phyloP scores from a whole-genome alignment of 2,113 vertebrate genomes.

The Syngnathus typhle region DNA sequence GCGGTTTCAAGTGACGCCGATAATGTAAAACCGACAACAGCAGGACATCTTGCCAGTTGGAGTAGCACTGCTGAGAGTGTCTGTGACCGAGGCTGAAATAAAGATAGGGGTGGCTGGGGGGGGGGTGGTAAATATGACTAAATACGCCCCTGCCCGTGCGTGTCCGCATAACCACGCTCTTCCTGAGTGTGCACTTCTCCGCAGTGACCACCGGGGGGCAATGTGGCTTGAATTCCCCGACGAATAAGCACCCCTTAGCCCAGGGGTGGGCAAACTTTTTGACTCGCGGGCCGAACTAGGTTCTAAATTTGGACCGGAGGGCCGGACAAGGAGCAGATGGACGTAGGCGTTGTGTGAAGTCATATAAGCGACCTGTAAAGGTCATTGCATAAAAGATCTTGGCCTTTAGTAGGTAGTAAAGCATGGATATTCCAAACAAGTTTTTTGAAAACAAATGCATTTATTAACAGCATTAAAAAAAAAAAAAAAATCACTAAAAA shows the following conservation, averaged over 20 bases:
- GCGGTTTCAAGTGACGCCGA: not conserved
- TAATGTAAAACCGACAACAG: not conserved
- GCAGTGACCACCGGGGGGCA: constrained; percentile 21
- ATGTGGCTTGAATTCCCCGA: not conserved
- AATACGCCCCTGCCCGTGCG: not conserved
- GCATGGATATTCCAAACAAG: no score
- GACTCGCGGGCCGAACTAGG: no score
- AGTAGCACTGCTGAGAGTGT: not conserved
- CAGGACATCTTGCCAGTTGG: not conserved
- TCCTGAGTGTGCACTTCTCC: constrained; percentile 1
- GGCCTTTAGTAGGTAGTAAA: no score
- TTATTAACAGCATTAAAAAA: no score
- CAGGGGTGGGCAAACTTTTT: no score
- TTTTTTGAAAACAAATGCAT: no score
- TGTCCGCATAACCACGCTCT: not conserved
- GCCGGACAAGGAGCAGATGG: no score
- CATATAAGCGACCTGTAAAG: no score
- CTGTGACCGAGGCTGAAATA: not conserved
- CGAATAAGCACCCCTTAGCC: not conserved
- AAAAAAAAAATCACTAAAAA: no score
- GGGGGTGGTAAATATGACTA: not conserved
- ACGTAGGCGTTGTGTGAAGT: no score
- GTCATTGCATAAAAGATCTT: no score
- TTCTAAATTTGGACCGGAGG: no score
- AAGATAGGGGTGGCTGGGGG: not conserved